Base-by-base conservation (phyloP, 2,888 invertebrate species). In the Adelognathus sp. region DNA sequence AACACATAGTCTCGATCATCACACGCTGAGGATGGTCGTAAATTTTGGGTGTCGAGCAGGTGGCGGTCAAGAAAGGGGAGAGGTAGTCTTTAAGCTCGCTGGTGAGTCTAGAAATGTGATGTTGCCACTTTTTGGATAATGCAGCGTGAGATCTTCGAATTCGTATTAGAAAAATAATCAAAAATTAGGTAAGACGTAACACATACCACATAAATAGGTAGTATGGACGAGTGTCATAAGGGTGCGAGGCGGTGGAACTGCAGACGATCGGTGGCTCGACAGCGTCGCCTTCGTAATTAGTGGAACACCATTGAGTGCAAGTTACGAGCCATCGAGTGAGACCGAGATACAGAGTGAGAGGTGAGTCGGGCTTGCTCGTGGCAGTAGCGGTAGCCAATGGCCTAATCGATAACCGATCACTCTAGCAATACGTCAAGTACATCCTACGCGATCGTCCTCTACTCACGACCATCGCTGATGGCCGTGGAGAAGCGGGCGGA, bases 361-460 rank as follows among this genome's bases (percentile, higher is more conserved):
- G 39, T 39, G 14, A 4, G 54, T 11, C 9, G 29, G 39, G 54
- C 7, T 39, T 54, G 54, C 54, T 41, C 29, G 67, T 52, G 67
- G 52, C 54, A 41, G 71, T 72, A 80, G 80, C 71, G 75, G 60
- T 64, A 58, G 76, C 78, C 81, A 81, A 82, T 82, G 80, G 83
- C 82, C 86, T 89, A 89, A 89, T 89, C 88, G 88, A 89, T 89
- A 89, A 88, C 85, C 88, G 88, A 89, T 89, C 88, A 87, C 86
- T 88, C 86, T 86, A 85, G 86, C 87, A 86, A 89, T 89, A 88
- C 89, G 89, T 89, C 89, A 89, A 89, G 87, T 88, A 87, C 89
- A 89, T 87, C 88, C 88, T 85, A 76, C 84, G 87, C 86, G 82
- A 77, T 81, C 82, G 78, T 82, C 81, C 82, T 82, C 81, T 60